Evolutionary conservation across 1,140 invertebrate species (phyloP), one percentile per base, ranked within the genome.

Genomic region (Cherax destructor): DNA sequence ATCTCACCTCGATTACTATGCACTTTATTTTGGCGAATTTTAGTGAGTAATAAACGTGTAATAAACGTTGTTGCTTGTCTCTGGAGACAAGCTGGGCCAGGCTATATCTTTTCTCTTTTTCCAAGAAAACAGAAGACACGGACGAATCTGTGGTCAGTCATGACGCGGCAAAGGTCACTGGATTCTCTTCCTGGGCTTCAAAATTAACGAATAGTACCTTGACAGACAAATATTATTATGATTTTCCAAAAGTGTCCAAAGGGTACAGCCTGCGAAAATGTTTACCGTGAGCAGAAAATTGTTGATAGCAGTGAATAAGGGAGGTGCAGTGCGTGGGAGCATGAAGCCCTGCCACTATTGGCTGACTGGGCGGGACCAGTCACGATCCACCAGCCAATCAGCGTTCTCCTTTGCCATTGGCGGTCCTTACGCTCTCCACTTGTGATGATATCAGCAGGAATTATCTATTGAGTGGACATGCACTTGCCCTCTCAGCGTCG

Each of bases 401-500:
- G 52, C 85, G 72, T 78, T 30, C 50, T 61, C 16, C 72, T 78
- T 78, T 86, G 85, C 85, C 65, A 78, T 86, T 78, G 85, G 74
- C 76, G 85, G 85, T 86, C 85, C 78, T 86, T 86, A 86, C 85
- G 65, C 85, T 78, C 72, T 86, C 85, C 72, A 86, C 49, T 86
- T 77, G 21, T 84, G 85, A 86, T 86, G 85, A 86, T 86, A 86
- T 86, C 85, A 78, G 72, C 72, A 78, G 85, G 85, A 86, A 86
- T 86, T 86, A 86, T 86, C 85, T 86, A 86, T 86, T 86, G 85
- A 78, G 74, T 86, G 85, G 85, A 86, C 85, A 86, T 86, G 85
- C 52, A 86, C 85, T 59, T 30, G 79, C 50, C 49, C 79, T n/a
- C 50, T 59, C 79, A 59, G 72, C 24, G 76, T 50, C 50, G 56